Percentiles rank a stretch among this genome's conserved stretches.
Evolutionary conservation across 2,113 vertebrate genomes (phyloP).

Genomic region (Ciconia maguari): DNA sequence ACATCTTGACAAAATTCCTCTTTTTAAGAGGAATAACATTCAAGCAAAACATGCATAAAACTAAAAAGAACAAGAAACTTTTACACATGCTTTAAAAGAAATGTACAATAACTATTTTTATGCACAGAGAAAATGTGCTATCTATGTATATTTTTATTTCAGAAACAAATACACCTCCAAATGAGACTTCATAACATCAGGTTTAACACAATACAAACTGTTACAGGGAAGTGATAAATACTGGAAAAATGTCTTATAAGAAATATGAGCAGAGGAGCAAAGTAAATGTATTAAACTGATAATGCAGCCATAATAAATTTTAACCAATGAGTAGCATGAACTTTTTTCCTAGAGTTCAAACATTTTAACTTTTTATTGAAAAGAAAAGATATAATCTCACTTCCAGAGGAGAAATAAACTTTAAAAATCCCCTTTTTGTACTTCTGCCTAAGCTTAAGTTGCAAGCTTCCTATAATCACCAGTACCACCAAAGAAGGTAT

Average conservation of each 20-base stretch:
- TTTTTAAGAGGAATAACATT: conserved; percentile 9
- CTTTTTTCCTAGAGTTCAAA: conserved; percentile 13
- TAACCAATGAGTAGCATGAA: background rate
- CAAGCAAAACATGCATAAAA: background rate
- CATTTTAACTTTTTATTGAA: conserved; percentile 30
- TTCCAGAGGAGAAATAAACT: conserved; percentile 34
- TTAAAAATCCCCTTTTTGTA: conserved; percentile 18
- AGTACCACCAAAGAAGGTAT: conserved; percentile 73
- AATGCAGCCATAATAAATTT: background rate
- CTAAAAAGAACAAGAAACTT: background rate
- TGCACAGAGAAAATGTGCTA: background rate
- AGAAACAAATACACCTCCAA: background rate
- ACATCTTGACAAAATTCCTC: conserved; percentile 15
- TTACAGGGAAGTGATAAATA: background rate
- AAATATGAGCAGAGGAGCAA: conserved; percentile 19
- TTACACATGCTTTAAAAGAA: background rate
- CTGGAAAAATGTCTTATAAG: background rate
- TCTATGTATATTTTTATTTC: background rate
- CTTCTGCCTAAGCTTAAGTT: conserved; percentile 24
- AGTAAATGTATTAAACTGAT: background rate
- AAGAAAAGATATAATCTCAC: background rate
- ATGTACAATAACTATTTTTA: background rate
- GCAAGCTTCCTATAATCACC: conserved; percentile 36
- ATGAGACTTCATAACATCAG: background rate
- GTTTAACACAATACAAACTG: background rate